Base-by-base conservation (phyloP, 2,797 vertebrate genomes). In the Carduelis carduelis region DNA sequence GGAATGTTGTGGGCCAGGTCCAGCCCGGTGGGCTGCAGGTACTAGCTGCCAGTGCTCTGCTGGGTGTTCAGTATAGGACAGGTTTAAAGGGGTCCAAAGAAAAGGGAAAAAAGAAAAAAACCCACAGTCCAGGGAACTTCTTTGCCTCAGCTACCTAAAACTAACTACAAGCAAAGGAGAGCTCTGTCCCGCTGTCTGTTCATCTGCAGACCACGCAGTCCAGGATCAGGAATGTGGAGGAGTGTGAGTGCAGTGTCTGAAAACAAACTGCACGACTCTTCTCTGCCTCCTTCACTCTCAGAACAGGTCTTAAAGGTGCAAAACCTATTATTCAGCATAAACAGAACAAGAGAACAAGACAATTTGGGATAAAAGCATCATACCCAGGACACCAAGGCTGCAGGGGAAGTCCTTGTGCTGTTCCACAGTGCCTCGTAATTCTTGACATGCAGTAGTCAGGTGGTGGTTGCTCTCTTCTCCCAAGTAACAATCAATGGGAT, bases 41-140 rank as follows among this genome's bases (percentile, higher is more conserved):
- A 20, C 32, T 2, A 55, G 32, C 32, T n/a, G 32, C 20, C 0
- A 1, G 6, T 55, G 32, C 13, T 55, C 53, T 3, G 0, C 32
- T 55, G 32, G 27, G 13, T 55, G 12, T 55, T 55, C 32, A n/a
- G 53, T 22, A 20, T 32, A 55, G 53, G 22, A 20, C 53, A 55
- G 52, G 18, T n/a, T n/a, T 55, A 4, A n/a, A n/a, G 5, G 22
- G 20, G 52, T 14, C 30, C 32, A 55, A 55, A 55, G 20, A 55
- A n/a, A 55, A 55, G 53, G 53, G 6, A 14, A n/a, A 55, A 55
- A n/a, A n/a, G 52, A 55, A n/a, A 55, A 55, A n/a, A 53, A n/a
- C 9, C 1, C 52, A 53, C 19, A 13, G 32, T 55, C 53, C 32
- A n/a, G 53, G 32, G 53, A 55, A n/a, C 53, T 55, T n/a, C 20